Base-by-base conservation (phyloP, 1,140 invertebrate species). In the Kradibia gibbosae region DNA sequence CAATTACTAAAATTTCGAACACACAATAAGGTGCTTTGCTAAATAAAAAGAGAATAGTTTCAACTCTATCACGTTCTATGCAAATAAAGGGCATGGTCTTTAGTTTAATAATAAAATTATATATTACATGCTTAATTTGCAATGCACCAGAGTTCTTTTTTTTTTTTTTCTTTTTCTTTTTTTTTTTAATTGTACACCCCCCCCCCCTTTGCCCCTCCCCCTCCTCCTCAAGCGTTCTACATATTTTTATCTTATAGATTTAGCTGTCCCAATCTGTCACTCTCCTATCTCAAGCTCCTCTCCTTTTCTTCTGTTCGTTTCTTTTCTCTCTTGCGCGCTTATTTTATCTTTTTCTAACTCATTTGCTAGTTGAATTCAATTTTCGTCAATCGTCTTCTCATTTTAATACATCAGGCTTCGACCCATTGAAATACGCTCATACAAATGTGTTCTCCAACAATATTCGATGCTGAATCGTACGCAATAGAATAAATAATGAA, bases 401-500 rank as follows among this genome's bases (percentile, higher is more conserved):
- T 28, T 48, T 71, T 67, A 39, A 67, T 22, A 39, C 3, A 67
- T 4, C 34, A 67, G 39, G 53, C 72, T 75, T 75, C 53, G 28
- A 22, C 39, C 39, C 17, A 25, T 1, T 48, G 70, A 71, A 42
- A 31, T 71, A 42, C 20, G 42, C 28, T 25, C 55, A 34, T 11
- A 3, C 2, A 3, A 45, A 72, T 60, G 53, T 42, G 15, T 42
- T 42, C 8, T 31, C 31, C 45, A 62, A 70, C 31, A 42, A 20
- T 34, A 31, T n/a, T 76, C 39, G 36, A 80, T 71, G 28, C n/a
- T 42, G n/a, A n/a, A n/a, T n/a, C n/a, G n/a, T n/a, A n/a, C n/a
- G n/a, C n/a, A n/a, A n/a, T n/a, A n/a, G n/a, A 67, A 81, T 81
- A 67, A 81, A 75, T 81, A 81, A 81, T 34, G 22, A 60, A 67